phyloP scores from a whole-genome alignment of 1,140 invertebrate species.

The Trichoplusia ni region DNA sequence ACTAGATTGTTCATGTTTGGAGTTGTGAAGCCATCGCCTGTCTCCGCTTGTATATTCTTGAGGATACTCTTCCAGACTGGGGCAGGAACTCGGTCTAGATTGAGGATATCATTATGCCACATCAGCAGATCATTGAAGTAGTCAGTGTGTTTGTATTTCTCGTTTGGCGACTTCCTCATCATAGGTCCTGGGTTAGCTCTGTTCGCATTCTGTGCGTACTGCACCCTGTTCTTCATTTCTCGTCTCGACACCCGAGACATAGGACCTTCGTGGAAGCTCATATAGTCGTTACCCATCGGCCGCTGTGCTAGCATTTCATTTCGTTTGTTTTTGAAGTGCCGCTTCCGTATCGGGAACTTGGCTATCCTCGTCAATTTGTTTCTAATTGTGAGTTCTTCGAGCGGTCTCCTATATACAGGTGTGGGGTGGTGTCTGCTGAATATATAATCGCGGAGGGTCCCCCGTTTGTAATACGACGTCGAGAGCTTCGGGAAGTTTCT shows the following conservation, averaged over 20 bases:
- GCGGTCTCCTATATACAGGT: background rate
- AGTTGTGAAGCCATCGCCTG: constrained; percentile 10
- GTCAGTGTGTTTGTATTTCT: constrained; percentile 29
- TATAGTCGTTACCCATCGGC: background rate
- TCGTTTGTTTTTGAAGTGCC: background rate
- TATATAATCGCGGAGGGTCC: background rate
- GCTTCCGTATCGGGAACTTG: background rate
- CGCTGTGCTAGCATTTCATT: background rate
- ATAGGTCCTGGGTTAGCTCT: background rate
- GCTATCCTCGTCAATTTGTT: constrained; percentile 3
- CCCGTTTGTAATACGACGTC: background rate
- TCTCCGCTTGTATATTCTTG: constrained; percentile 5
- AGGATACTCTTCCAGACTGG: constrained; percentile 29
- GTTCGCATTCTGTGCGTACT: too few species aligned
- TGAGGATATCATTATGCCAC: constrained; percentile 51
- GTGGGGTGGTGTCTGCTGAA: background rate
- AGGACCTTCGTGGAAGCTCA: background rate
- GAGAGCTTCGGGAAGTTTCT: background rate
- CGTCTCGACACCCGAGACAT: background rate
- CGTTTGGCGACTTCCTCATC: background rate
- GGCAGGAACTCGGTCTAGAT: constrained; percentile 33
- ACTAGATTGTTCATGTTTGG: constrained; percentile 24
- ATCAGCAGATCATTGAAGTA: constrained; percentile 49
- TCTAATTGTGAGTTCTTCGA: background rate
- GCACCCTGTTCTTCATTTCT: background rate